Percentiles rank a stretch among this genome's conserved stretches.
Evolutionary conservation across 2,797 vertebrate genomes (phyloP).

Genomic region (Salarias fasciatus): DNA sequence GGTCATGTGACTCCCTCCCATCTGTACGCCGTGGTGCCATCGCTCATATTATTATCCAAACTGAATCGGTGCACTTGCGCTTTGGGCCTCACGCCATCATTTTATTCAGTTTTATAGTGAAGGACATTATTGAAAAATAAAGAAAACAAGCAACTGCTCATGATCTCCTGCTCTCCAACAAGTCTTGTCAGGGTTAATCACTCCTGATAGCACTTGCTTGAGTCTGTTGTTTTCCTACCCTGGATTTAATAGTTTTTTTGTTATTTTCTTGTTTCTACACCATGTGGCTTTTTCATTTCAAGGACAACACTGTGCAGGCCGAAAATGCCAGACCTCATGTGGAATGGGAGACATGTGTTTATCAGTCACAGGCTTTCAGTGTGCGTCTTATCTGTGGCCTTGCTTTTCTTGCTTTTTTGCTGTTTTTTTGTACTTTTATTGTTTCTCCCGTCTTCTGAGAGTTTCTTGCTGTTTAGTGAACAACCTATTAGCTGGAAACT

Average conservation of each 20-base stretch:
- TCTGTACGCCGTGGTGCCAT: conserved; percentile 59
- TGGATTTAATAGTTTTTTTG: not conserved
- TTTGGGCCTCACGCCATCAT: conserved; percentile 7
- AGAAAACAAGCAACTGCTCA: not conserved
- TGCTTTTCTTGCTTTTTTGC: conserved; percentile 25
- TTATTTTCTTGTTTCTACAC: conserved; percentile 12
- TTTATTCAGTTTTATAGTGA: conserved; percentile 1
- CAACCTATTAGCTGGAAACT: conserved; percentile 7
- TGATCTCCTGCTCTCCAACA: conserved; percentile 1
- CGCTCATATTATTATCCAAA: conserved; percentile 47
- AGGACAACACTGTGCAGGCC: conserved; percentile 27
- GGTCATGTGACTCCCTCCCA: conserved; percentile 69
- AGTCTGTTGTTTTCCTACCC: conserved; percentile 19
- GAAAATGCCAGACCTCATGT: conserved; percentile 28
- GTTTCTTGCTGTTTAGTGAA: conserved; percentile 25
- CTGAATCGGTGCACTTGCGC: conserved; percentile 25
- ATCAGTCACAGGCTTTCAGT: conserved; percentile 38
- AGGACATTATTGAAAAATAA: too few species aligned
- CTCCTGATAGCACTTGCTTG: conserved; percentile 16
- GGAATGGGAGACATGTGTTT: conserved; percentile 31
- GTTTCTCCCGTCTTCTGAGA: conserved; percentile 10
- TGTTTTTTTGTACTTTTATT: conserved; percentile 20
- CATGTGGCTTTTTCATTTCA: conserved; percentile 30
- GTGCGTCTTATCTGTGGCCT: conserved; percentile 46
- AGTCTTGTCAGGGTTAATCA: conserved; percentile 29